A percentile compares a stretch with the other conserved stretches of the same genome.
Evolutionary conservation across 2,797 vertebrate species (phyloP).

Genomic region (Anguilla obscura): DNA sequence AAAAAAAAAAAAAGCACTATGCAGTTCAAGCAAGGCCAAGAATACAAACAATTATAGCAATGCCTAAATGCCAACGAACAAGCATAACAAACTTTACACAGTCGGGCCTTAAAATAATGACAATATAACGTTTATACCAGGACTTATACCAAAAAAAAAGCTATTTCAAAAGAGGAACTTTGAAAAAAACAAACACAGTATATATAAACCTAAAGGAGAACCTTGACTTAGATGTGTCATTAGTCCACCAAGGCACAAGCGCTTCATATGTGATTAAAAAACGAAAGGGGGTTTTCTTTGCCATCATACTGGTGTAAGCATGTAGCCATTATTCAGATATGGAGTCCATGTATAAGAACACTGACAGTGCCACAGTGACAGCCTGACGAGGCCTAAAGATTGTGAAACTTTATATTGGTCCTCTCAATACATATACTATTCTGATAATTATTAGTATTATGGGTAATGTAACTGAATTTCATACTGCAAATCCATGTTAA

Average conservation of each 20-base stretch:
- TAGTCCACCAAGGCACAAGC: not conserved
- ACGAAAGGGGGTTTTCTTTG: not conserved
- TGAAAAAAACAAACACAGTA: not conserved
- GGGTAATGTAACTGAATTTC: not conserved
- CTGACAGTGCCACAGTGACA: not conserved
- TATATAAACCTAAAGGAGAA: constrained; percentile 19
- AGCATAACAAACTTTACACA: not conserved
- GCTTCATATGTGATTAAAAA: not conserved
- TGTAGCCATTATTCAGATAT: not conserved
- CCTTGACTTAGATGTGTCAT: not conserved
- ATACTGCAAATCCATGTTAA: not conserved
- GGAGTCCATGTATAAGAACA: not conserved
- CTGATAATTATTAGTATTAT: not conserved
- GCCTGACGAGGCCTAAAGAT: not conserved
- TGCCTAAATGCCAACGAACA: constrained; percentile 43
- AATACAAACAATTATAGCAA: constrained; percentile 59
- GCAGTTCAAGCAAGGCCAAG: not conserved
- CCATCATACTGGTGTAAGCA: not conserved
- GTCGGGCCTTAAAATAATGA: not conserved
- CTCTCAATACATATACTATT: not conserved
- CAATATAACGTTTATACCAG: constrained; percentile 50
- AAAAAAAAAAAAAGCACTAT: not conserved
- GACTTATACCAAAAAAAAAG: constrained; percentile 48
- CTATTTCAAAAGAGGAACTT: constrained; percentile 30
- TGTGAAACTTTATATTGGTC: not conserved